phyloP scores from a whole-genome alignment of 2,797 vertebrate genomes.

The Xiphophorus birchmanni region DNA sequence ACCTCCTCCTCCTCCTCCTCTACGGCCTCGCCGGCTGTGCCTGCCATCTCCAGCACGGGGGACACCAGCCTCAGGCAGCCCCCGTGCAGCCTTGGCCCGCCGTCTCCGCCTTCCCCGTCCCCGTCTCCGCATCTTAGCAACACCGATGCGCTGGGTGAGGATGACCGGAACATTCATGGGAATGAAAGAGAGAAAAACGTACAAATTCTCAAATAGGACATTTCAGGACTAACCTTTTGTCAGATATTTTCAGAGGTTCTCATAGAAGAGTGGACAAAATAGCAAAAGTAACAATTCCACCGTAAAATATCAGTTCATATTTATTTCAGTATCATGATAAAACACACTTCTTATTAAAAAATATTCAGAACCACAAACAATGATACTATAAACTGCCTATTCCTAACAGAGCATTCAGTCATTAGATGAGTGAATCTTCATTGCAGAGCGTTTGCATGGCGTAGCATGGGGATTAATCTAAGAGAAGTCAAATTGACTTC shows the following conservation, averaged over 20 bases:
- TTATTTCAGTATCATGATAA: not conserved
- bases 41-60: slow-evolving; percentile 80
- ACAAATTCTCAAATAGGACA: not conserved
- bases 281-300: not conserved
- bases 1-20: slow-evolving; percentile 88
- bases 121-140: slow-evolving; percentile 84
- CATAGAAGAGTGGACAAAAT: not conserved
- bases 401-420: not conserved
- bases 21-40: slow-evolving; percentile 83
- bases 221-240: not conserved
- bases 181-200: not conserved
- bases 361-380: not conserved
- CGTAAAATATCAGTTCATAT: not conserved
- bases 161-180: slow-evolving; percentile 70
- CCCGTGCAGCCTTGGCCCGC: slow-evolving; percentile 79
- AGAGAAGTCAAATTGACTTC: not conserved
- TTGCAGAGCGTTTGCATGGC: not conserved
- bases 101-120: slow-evolving; percentile 62
- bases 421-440: not conserved
- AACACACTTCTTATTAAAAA: not conserved
- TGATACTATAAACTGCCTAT: not conserved
- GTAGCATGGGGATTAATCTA: not conserved
- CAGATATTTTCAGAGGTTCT: not conserved
- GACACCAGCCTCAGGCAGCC: slow-evolving; percentile 78
- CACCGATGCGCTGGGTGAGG: slow-evolving; percentile 92